Conservation (phyloP, 1,140 invertebrate genomes). For the Aphis gossypii region DNA sequence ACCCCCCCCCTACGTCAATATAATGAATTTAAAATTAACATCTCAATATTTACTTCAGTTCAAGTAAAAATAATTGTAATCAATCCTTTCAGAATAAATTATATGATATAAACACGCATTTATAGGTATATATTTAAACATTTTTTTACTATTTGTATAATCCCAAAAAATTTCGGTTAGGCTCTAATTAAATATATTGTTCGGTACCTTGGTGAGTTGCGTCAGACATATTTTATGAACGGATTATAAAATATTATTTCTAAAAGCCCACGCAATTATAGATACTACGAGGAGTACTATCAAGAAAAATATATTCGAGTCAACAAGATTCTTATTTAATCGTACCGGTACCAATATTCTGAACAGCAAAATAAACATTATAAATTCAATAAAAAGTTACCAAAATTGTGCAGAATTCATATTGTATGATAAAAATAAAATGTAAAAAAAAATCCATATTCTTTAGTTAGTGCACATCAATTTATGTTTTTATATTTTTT, state of each 20-base stretch:
- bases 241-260: too few relatives aligned
- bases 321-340: neutral
- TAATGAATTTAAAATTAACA: neutral
- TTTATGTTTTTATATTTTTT: neutral
- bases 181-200: neutral
- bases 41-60: neutral
- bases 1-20: neutral
- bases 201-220: neutral
- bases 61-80: neutral
- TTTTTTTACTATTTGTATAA: neutral
- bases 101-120: neutral
- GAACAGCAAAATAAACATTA: too few relatives aligned
- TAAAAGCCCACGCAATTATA: neutral
- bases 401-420: too few relatives aligned
- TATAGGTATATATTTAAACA: neutral
- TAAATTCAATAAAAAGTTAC: neutral
- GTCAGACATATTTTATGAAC: neutral
- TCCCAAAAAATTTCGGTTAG: neutral
- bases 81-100: neutral
- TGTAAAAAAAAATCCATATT: neutral
- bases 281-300: neutral
- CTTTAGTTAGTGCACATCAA: neutral
- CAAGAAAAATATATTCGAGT: neutral
- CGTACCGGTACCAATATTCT: neutral
- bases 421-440: too few relatives aligned